These are phyloP conservation scores for Scatophagus argus DNA, from an alignment of 2,113 vertebrate genomes.

Conservation along the genomic window DNA sequence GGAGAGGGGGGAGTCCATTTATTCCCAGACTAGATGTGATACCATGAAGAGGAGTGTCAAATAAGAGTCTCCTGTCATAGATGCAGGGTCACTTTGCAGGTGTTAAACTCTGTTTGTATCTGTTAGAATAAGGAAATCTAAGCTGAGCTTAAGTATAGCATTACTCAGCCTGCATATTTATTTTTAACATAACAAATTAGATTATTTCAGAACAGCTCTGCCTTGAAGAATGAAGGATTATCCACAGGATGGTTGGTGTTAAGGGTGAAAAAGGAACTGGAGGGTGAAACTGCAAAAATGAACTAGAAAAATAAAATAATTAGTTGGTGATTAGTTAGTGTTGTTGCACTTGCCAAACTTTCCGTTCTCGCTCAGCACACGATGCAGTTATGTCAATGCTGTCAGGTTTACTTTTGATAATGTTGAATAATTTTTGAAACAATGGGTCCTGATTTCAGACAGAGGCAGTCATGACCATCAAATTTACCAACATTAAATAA, in stretches of 20 bases:
- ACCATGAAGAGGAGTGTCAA: slow-evolving; percentile 60
- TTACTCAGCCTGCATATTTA: not conserved
- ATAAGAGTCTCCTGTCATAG: not conserved
- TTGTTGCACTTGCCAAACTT: no score
- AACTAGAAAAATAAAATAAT: not conserved
- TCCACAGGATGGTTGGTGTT: not conserved
- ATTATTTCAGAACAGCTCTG: not conserved
- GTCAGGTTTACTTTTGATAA: no score
- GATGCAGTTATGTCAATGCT: no score
- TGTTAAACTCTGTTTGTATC: not conserved
- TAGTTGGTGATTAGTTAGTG: no score
- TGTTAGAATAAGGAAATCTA: not conserved
- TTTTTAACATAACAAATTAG: not conserved
- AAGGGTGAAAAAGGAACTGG: not conserved
- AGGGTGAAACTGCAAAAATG: not conserved
- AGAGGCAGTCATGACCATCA: no score
- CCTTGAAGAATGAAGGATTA: not conserved
- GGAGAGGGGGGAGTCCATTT: slow-evolving; percentile 30
- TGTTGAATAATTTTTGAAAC: no score
- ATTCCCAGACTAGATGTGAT: slow-evolving; percentile 77
- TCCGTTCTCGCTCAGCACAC: no score
- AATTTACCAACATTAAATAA: no score
- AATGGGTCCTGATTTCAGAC: no score
- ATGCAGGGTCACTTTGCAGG: not conserved
- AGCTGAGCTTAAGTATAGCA: not conserved